phyloP scores from a whole-genome alignment of 2,113 vertebrate genomes.

The Eptatretus burgeri region DNA sequence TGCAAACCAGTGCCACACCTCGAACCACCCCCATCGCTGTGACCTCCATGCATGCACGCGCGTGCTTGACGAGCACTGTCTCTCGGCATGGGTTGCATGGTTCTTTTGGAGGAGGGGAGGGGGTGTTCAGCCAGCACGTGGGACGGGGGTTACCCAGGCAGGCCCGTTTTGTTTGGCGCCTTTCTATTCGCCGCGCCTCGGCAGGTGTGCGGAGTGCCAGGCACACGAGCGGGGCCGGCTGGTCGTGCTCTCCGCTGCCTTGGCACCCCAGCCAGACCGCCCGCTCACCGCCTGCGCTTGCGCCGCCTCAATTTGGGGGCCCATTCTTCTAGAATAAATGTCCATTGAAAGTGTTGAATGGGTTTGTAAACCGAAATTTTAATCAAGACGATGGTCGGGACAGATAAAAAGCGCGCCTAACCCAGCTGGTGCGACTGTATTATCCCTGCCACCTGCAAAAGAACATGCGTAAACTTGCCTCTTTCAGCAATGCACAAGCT shows the following conservation, averaged over 20 bases:
- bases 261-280: background rate
- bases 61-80: background rate
- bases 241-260: background rate
- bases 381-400: background rate
- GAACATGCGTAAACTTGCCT: background rate
- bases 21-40: no score
- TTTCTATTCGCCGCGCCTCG: background rate
- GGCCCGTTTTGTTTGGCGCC: background rate
- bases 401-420: constrained; percentile 3
- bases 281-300: background rate
- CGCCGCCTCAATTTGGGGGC: constrained; percentile 5
- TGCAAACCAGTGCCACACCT: no score
- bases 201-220: constrained; percentile 3
- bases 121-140: background rate
- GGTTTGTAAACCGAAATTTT: constrained; percentile 4
- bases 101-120: background rate
- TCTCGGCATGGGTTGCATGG: background rate
- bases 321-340: constrained; percentile 6
- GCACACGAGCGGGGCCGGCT: constrained; percentile 5
- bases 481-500: background rate
- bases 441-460: constrained; percentile 5
- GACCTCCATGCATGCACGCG: no score
- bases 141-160: background rate
- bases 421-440: constrained; percentile 4
- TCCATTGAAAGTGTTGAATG: constrained; percentile 2